Evolutionary conservation across 2,888 invertebrate genomes (phyloP).

Genomic region (Torymus texanus): DNA sequence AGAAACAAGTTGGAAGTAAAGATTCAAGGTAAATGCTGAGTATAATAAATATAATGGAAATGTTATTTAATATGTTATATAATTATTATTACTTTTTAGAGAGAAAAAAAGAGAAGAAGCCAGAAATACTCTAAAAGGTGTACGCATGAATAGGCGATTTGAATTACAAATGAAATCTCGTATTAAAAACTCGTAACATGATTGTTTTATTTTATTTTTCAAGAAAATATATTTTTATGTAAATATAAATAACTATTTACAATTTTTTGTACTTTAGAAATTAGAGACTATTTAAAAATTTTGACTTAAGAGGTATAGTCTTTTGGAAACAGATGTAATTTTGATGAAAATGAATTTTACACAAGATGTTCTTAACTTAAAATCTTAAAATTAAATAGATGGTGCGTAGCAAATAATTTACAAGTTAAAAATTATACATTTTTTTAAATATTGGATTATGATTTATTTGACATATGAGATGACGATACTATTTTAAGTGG

Average conservation of each 20-base stretch:
- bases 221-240: slow-evolving; percentile 45
- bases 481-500: slow-evolving; percentile 7
- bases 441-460: slow-evolving; percentile 8
- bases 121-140: slow-evolving; percentile 79
- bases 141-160: slow-evolving; percentile 83
- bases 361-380: slow-evolving; percentile 8
- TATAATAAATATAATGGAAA: not conserved
- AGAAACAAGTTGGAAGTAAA: slow-evolving; percentile 51
- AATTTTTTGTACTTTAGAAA: slow-evolving; percentile 42
- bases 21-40: slow-evolving; percentile 40
- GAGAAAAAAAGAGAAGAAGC: slow-evolving; percentile 75
- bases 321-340: slow-evolving; percentile 47
- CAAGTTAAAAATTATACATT: slow-evolving; percentile 9
- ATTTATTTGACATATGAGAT: slow-evolving; percentile 33
- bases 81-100: slow-evolving; percentile 41
- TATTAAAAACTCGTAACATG: slow-evolving; percentile 60
- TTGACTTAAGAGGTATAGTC: slow-evolving; percentile 50
- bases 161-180: slow-evolving; percentile 84
- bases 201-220: slow-evolving; percentile 31
- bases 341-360: slow-evolving; percentile 35
- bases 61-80: not conserved
- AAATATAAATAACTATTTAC: slow-evolving; percentile 57
- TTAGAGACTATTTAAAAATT: slow-evolving; percentile 36
- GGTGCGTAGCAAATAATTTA: slow-evolving; percentile 30
- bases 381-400: slow-evolving; percentile 17